Evolutionary conservation across 2,888 invertebrate genomes (phyloP).

Genomic region (Ectemnius cavifrons): DNA sequence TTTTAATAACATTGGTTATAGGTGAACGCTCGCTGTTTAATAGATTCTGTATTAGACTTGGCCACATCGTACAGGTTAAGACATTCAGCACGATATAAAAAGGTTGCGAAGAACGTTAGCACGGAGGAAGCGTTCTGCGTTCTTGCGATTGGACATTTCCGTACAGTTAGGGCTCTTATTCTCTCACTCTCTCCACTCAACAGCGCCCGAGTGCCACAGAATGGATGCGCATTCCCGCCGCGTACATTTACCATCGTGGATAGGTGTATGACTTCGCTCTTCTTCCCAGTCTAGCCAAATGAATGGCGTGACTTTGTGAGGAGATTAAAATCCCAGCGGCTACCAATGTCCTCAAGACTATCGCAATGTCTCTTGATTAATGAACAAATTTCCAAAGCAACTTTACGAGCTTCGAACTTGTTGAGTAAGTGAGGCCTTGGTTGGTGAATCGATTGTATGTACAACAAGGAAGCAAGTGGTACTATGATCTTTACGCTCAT

Average conservation of each 20-base stretch:
- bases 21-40: too few species aligned
- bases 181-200: too few species aligned
- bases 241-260: conserved; percentile 9
- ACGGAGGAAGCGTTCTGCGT: conserved; percentile 51
- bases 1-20: too few species aligned
- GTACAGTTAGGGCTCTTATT: conserved; percentile 40
- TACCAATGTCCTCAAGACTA: too few species aligned
- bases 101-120: conserved; percentile 42
- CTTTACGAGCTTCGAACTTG: too few species aligned
- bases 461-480: not conserved
- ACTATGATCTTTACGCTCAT: not conserved
- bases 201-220: conserved; percentile 10
- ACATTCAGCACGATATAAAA: conserved; percentile 47
- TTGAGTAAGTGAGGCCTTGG: not conserved
- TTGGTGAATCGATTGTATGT: not conserved
- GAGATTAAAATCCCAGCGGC: too few species aligned
- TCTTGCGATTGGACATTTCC: conserved; percentile 56
- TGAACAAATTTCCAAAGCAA: too few species aligned
- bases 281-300: too few species aligned
- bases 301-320: too few species aligned
- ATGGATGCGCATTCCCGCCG: conserved; percentile 23
- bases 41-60: too few species aligned
- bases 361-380: too few species aligned
- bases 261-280: not conserved
- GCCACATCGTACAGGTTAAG: too few species aligned